Conservation (phyloP, 2,797 vertebrate genomes). For the Vireo griseus region DNA sequence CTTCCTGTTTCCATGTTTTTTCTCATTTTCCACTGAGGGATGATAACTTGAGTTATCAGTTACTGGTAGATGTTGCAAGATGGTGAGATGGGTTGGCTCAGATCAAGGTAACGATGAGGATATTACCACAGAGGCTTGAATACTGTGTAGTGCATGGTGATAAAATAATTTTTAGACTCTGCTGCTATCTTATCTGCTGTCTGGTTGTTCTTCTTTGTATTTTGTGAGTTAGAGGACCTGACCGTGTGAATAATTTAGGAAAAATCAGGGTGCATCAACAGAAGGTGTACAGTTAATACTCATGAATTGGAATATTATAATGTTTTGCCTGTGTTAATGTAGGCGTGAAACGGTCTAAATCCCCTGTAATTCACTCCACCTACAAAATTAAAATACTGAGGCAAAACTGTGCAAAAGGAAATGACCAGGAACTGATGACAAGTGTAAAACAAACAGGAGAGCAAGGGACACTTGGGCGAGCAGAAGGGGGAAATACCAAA, state of each 20-base stretch:
- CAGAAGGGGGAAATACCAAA: not conserved
- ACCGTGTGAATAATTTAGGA: not conserved
- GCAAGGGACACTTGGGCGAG: rapidly evolving
- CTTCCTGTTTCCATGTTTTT: not conserved
- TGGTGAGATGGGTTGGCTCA: not conserved
- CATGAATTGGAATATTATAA: not conserved
- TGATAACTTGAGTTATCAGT: not conserved
- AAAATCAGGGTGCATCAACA: not conserved
- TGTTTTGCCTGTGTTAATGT: not conserved
- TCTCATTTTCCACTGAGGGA: not conserved
- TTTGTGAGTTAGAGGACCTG: not conserved
- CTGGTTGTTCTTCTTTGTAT: not conserved
- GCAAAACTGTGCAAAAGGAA: not conserved
- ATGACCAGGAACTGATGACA: not conserved
- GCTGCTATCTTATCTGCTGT: not conserved
- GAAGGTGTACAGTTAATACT: not conserved
- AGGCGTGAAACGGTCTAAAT: not conserved
- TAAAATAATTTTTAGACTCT: not conserved
- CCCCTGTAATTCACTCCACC: not conserved
- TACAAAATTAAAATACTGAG: not conserved
- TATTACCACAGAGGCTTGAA: not conserved
- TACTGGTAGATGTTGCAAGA: not conserved
- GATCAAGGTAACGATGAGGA: not conserved
- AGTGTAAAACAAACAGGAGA: not conserved
- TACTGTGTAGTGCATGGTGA: not conserved